Percentiles rank a stretch among this genome's conserved stretches.
These are phyloP conservation scores for Ceyx margarethae DNA, from an alignment of 2,113 vertebrate species.

Conservation along the genomic window DNA sequence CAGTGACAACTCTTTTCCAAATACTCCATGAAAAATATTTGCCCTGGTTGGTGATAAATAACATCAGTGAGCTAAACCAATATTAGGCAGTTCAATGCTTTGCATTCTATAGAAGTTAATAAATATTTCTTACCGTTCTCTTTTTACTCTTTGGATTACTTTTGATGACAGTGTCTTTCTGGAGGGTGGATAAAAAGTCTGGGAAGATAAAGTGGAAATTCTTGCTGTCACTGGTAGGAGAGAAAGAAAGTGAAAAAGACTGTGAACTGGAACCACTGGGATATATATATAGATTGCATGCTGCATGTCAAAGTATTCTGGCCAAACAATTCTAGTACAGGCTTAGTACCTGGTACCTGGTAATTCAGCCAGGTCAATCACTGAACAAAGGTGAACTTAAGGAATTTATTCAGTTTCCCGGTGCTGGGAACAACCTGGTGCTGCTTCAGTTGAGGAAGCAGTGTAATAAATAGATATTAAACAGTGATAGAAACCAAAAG, in stretches of 20 bases:
- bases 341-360: not conserved
- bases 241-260: not conserved
- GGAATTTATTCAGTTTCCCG: not conserved
- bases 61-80: not conserved
- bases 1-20: not conserved
- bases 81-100: not conserved
- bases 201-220: not conserved
- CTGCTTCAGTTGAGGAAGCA: not conserved
- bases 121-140: not conserved
- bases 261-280: not conserved
- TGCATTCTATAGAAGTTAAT: not conserved
- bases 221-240: not conserved
- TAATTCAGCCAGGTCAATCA: not conserved
- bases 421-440: not conserved
- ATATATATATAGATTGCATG: not conserved
- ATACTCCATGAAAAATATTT: not conserved
- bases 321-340: not conserved
- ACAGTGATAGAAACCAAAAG: not conserved
- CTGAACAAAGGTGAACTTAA: not conserved
- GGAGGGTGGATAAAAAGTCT: not conserved
- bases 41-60: not conserved
- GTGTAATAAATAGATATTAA: not conserved
- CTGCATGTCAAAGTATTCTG: not conserved
- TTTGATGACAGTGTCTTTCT: not conserved
- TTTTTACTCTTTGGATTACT: not conserved